Base-by-base conservation (phyloP, 2,888 invertebrate species). In the Agrochola circellaris region DNA sequence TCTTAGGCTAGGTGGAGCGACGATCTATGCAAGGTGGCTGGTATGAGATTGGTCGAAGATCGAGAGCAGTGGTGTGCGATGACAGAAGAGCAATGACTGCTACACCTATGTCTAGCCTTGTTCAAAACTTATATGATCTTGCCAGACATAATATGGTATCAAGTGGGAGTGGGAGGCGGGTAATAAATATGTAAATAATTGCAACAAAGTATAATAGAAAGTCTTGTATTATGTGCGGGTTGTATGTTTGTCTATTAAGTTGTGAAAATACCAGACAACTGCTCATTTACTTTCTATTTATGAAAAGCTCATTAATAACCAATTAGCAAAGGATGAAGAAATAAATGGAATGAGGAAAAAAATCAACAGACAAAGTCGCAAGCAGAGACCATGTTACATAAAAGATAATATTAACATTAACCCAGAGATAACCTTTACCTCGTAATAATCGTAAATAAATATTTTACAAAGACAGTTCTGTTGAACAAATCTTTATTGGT, bases 361-460 rank as follows among this genome's bases (percentile, higher is more conserved):
- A 26, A 45, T 17, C 26, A n/a, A n/a, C 65, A 56, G 58, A 56
- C 72, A 65, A 61, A 75, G 48, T 61, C 67, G 13, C 45, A 51
- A 51, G 17, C 64, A 23, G 65, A 69, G 45, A 30, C 8, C 0
- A 60, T 20, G 61, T 30, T 38, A 69, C 45, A 60, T 72, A 61
- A 65, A 65, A 73, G 61, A 83, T 78, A 78, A 78, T 34, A n/a
- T 68, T 58, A 66, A 64, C 48, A 73, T 78, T 66, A 73, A 69
- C 73, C 65, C 62, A 23, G 11, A 79, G 86, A 86, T 84, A 84
- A 83, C 84, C 86, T 86, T 58, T 86, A 82, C 86, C 70, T 82
- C 34, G 42, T 62, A 83, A 83, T 86, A 73, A 86, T 86, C 79
- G 58, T 84, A 75, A 75, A 79, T 86, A 56, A 73, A 71, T 82